A percentile compares a stretch with the other conserved stretches of the same genome.
These are phyloP conservation scores for Trinorchestia longiramus DNA, from an alignment of 1,140 invertebrate species.

Conservation along the genomic window DNA sequence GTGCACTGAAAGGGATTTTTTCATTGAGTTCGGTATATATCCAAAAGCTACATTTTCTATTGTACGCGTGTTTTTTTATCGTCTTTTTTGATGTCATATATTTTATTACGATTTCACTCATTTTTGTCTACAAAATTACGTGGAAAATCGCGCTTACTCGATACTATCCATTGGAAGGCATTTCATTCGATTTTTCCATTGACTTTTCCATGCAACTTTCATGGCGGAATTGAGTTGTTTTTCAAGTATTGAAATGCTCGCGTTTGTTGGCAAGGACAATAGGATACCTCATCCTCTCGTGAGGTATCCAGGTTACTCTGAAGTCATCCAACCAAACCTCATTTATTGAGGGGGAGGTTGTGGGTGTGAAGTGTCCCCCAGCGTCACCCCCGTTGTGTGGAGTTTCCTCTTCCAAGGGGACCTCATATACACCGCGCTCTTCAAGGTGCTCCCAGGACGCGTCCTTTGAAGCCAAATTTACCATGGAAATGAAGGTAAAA, in stretches of 20 bases:
- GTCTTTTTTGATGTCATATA: no score
- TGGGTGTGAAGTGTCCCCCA: not conserved
- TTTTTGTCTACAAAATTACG: no score
- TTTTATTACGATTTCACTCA: no score
- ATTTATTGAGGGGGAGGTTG: no score
- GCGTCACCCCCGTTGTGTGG: not conserved
- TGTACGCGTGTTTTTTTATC: no score
- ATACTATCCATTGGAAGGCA: no score
- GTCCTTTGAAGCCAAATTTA: slow-evolving; percentile 39
- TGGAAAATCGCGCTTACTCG: no score
- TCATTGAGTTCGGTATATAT: no score
- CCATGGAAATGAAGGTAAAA: slow-evolving; percentile 36
- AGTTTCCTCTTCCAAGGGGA: not conserved
- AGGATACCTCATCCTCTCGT: not conserved
- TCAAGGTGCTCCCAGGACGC: not conserved
- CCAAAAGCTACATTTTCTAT: no score
- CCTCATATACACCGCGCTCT: not conserved
- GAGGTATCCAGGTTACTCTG: not conserved
- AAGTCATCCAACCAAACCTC: not conserved
- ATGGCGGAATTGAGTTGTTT: not conserved
- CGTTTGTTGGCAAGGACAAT: not conserved
- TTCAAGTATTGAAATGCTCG: not conserved
- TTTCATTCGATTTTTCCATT: no score
- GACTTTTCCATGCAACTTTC: no score
- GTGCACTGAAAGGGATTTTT: no score